Conservation (phyloP, 2,888 invertebrate species). For the Mechanitis mazaeus region DNA sequence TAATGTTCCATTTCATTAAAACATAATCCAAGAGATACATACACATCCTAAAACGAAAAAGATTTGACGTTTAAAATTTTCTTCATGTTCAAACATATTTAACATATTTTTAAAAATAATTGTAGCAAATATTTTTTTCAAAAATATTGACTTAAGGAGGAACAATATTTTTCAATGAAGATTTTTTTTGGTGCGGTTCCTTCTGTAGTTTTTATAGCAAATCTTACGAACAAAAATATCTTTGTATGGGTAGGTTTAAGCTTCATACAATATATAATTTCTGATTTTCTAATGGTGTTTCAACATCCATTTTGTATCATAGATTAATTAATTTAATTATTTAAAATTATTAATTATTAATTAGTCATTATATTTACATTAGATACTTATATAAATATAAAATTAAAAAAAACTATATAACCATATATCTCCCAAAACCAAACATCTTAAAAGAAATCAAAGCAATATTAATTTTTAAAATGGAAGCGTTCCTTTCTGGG, state of each 20-base stretch:
- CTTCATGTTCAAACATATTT: too few species aligned
- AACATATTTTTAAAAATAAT: too few species aligned
- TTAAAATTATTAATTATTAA: neutral
- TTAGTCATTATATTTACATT: too few species aligned
- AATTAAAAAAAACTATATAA: neutral
- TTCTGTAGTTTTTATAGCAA: neutral
- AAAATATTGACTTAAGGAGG: too few species aligned
- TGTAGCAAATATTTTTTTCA: too few species aligned
- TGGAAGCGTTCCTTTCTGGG: constrained; percentile 33
- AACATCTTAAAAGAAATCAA: constrained; percentile 16
- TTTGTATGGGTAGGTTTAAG: neutral
- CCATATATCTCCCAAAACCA: constrained; percentile 12
- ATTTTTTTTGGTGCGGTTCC: too few species aligned
- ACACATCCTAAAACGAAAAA: too few species aligned
- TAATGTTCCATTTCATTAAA: too few species aligned
- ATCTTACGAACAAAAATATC: neutral
- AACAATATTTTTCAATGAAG: too few species aligned
- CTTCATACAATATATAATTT: neutral
- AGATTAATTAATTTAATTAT: neutral
- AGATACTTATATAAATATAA: neutral
- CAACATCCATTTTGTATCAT: neutral
- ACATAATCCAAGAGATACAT: too few species aligned
- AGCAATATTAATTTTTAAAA: constrained; percentile 31
- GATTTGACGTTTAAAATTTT: too few species aligned
- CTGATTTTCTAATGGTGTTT: neutral